Base-by-base conservation (phyloP, 1,140 invertebrate species). In the Aphidius gifuensis region DNA sequence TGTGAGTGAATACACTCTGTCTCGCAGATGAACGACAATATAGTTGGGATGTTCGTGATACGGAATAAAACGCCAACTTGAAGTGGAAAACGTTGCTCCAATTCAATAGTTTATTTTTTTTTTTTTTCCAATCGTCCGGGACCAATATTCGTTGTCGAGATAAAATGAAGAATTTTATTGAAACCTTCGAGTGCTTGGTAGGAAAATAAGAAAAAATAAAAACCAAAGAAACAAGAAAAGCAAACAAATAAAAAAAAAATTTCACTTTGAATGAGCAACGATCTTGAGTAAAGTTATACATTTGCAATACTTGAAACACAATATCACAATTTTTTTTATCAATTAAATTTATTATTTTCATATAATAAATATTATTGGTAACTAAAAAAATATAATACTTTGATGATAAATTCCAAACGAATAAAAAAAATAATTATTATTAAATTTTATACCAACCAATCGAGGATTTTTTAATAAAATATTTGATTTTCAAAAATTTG, bases 121-220 rank as follows among this genome's bases (percentile, higher is more conserved):
- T 23, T 32, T 32, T 32, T 56, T 63, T 63, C 61, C 61, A 63
- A 63, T 63, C 61, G 61, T 47, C 56, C 48, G 53, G 61, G 58
- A 63, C 61, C 61, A 63, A 63, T 63, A 63, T 63, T 63, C 61
- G 61, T 63, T 58, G 61, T 63, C 61, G 48, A 61, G 57, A 62
- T 56, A 65, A 65, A 65, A 62, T 54, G 60, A 62, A 48, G 56
- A 62, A 63, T 63, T 62, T 58, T 59, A 62, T 65, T 58, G 64
- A 58, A 58, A 62, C 60, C 56, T 32, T 61, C 47, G 53, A 62
- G 51, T 32, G 23, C 23, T 32, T 32, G 60, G 43, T 39, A 54
- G 1, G 23, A 55, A 46, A 43, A 42, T 11, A 55, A 55, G n/a
- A 44, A 32, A 39, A 54, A 61, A 44, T 38, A 21, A 45, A 47